These are phyloP conservation scores for Aphaenogaster floridana DNA, from an alignment of 1,140 invertebrate species.

Conservation along the genomic window DNA sequence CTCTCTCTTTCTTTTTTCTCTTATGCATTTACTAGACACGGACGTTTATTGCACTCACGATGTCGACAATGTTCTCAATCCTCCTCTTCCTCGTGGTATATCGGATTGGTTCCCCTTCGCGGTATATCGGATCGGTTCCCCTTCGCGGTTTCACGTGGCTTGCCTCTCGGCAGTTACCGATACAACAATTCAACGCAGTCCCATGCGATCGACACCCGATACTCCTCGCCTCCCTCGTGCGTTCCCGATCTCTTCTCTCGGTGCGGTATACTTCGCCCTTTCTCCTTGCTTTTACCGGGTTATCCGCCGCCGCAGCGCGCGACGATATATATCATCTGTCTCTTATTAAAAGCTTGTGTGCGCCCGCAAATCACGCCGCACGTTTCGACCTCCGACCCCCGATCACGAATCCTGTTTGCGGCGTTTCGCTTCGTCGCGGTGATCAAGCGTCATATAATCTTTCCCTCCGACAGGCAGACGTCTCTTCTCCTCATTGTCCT, in stretches of 20 bases:
- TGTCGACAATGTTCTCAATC: conserved; percentile 1
- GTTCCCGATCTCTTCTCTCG: conserved; percentile 26
- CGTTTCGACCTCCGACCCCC: conserved; percentile 24
- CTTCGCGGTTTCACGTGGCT: conserved; percentile 5
- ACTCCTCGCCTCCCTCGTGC: not conserved
- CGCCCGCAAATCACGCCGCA: not conserved
- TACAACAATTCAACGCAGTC: conserved; percentile 24
- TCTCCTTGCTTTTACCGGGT: conserved; percentile 33
- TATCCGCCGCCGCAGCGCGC: conserved; percentile 11
- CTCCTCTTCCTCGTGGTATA: not conserved
- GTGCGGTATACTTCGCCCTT: conserved; percentile 23
- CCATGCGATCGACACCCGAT: conserved; percentile 46
- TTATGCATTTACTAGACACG: not conserved
- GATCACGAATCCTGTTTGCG: conserved; percentile 22
- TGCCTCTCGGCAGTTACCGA: not conserved
- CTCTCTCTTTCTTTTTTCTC: not conserved
- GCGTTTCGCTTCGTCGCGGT: conserved; percentile 19
- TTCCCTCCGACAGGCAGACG: not conserved
- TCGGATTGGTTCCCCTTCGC: not conserved
- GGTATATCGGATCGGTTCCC: not conserved
- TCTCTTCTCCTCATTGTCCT: not conserved
- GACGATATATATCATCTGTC: not conserved
- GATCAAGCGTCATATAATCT: not conserved
- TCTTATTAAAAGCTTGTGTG: conserved; percentile 9
- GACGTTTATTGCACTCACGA: conserved; percentile 6